Evolutionary conservation across 2,888 invertebrate species (phyloP), one percentile per base, ranked within the genome.

Genomic region (Salticus scenicus): DNA sequence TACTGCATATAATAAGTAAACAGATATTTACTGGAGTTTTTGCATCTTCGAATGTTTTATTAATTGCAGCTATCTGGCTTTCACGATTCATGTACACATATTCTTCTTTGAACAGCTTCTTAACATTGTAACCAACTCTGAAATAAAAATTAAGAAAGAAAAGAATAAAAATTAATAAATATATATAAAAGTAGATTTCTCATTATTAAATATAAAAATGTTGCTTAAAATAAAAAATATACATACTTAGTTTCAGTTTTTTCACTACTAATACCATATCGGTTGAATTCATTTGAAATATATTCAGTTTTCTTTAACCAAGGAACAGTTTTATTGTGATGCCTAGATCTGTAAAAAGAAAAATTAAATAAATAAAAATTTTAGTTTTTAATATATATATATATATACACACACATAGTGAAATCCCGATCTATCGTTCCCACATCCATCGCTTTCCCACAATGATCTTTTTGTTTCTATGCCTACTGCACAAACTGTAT

Each of bases 251-350:
- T 98, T 93, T 99, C 99, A 91, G 98, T 97, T 93, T 98, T 98
- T 90, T 99, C 98, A 89, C 96, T 96, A 91, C 97, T 96, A 24
- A 98, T 97, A 91, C 98, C 98, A 92, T 98, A 99, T 88, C 99
- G 94, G 27, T 98, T 99, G 91, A 97, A 98, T 92, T 99, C 99
- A 51, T 99, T 98, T 4, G 98, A 98, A 90, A 99, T 99, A 90
- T 99, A 99, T 91, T 99, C 99, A 0, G 99, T 99, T 89, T 98
- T 95, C 75, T 99, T 94, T 91, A 99, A 93, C 99, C 99, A 99
- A 0, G 99, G 98, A 0, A 99, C 99, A 90, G 96, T 96, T 88
- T 96, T 95, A 0, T 97, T 97, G 93, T 99, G 99, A 92, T 98
- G 98, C 8, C 96, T 94, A 0, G 98, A 98, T 88, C 94, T 93